Evolutionary conservation across 1,140 invertebrate genomes (phyloP).

Genomic region (Thalassaphorura encarpata): DNA sequence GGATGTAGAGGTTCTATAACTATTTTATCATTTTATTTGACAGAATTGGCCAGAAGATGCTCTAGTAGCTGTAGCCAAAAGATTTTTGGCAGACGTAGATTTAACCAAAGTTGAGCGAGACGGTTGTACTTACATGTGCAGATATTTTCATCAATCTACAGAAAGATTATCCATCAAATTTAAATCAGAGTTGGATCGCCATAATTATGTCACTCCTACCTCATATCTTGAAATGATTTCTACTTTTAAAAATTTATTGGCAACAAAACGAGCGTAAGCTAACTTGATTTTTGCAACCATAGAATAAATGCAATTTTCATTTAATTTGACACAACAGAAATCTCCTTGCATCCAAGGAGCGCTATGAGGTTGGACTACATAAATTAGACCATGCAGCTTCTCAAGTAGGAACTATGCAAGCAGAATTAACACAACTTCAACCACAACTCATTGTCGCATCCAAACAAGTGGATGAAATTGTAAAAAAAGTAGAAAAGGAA

Average conservation of each 20-base stretch:
- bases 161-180: slow-evolving; percentile 64
- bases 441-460: slow-evolving; percentile 79
- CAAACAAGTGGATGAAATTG: slow-evolving; percentile 66
- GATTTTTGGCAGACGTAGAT: slow-evolving; percentile 78
- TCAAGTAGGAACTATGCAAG: slow-evolving; percentile 75
- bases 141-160: slow-evolving; percentile 79
- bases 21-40: slow-evolving; percentile 1
- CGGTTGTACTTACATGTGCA: slow-evolving; percentile 74
- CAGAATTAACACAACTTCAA: slow-evolving; percentile 70
- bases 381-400: slow-evolving; percentile 71
- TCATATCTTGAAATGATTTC: slow-evolving; percentile 87
- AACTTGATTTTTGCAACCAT: slow-evolving; percentile 35
- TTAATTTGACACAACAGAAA: too few relatives aligned
- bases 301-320: too few relatives aligned
- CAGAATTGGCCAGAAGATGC: slow-evolving; percentile 89
- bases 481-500: slow-evolving; percentile 68
- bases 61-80: slow-evolving; percentile 74
- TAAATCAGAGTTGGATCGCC: slow-evolving; percentile 38
- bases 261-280: slow-evolving; percentile 63
- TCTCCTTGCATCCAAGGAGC: slow-evolving; percentile 37
- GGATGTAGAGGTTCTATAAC: neutral
- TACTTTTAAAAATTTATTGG: slow-evolving; percentile 75
- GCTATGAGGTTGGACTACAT: slow-evolving; percentile 77
- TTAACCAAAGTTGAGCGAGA: slow-evolving; percentile 57
- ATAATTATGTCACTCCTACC: slow-evolving; percentile 88